phyloP scores from a whole-genome alignment of 2,797 vertebrate genomes.

The Schizopygopsis malacanthus region DNA sequence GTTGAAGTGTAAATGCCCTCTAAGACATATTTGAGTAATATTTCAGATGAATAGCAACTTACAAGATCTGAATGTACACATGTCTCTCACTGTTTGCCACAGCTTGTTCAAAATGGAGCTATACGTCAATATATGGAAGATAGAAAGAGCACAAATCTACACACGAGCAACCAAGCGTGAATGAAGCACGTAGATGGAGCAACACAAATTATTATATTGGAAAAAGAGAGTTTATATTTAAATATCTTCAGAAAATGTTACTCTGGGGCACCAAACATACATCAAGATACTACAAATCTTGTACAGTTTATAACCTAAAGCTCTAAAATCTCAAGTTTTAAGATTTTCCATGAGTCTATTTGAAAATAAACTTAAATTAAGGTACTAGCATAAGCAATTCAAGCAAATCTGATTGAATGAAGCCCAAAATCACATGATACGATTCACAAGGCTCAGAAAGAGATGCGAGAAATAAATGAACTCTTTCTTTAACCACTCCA shows the following conservation, averaged over 20 bases:
- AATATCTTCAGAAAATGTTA: not conserved
- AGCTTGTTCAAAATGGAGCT: not conserved
- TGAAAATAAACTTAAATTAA: not conserved
- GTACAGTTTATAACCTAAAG: not conserved
- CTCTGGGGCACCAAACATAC: not conserved
- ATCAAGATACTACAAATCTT: not conserved
- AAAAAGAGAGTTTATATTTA: not conserved
- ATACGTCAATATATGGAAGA: not conserved
- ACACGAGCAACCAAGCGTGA: not conserved
- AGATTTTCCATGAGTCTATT: not conserved
- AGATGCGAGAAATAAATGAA: constrained; percentile 40
- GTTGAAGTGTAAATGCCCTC: not conserved
- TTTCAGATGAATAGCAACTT: not conserved
- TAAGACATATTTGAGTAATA: not conserved
- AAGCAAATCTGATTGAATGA: constrained; percentile 32
- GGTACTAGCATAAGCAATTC: constrained; percentile 8
- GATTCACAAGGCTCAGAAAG: constrained; percentile 28
- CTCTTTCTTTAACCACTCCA: constrained; percentile 37
- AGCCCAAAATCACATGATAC: constrained; percentile 36
- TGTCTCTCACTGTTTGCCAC: not conserved
- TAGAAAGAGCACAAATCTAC: not conserved
- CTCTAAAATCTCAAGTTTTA: constrained; percentile 6
- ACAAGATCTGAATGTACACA: not conserved
- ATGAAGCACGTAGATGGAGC: not conserved
- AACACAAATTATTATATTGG: not conserved